Conservation (phyloP, 2,888 invertebrate species). For the Cataglyphis livida region DNA sequence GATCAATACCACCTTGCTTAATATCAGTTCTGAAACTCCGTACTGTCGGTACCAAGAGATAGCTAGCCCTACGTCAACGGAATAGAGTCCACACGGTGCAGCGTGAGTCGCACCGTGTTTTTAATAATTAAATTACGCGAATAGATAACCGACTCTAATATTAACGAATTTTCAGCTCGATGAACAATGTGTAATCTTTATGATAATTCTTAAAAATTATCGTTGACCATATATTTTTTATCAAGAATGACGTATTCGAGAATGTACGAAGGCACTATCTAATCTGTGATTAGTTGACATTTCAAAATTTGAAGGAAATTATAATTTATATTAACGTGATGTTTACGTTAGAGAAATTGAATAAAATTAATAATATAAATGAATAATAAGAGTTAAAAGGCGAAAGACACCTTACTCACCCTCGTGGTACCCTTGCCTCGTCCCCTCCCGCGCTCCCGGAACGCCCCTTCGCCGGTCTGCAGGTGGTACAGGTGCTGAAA, state of each 20-base stretch:
- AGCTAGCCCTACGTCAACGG: conserved; percentile 41
- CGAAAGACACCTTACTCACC: conserved; percentile 76
- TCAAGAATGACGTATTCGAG: neutral
- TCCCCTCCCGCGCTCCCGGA: conserved; percentile 83
- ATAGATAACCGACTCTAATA: neutral
- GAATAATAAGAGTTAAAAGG: neutral
- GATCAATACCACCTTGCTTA: conserved; percentile 85
- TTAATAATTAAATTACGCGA: conserved; percentile 10
- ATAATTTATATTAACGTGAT: neutral
- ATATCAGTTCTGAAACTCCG: conserved; percentile 84
- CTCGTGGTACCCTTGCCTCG: conserved; percentile 85
- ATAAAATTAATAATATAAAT: neutral
- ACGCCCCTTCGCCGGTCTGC: conserved; percentile 84
- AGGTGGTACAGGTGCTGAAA: conserved; percentile 84
- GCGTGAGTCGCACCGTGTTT: neutral
- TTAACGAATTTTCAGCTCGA: neutral
- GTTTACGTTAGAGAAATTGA: neutral
- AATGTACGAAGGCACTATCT: neutral
- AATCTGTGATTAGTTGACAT: neutral
- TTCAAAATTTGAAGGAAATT: neutral
- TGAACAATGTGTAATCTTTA: neutral
- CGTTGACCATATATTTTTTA: neutral
- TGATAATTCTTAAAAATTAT: neutral
- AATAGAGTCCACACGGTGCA: conserved; percentile 12
- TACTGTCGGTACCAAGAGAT: conserved; percentile 78